Percentiles rank a stretch among this genome's conserved stretches.
Evolutionary conservation across 2,113 vertebrate genomes (phyloP).

Genomic region (Galbula dea): DNA sequence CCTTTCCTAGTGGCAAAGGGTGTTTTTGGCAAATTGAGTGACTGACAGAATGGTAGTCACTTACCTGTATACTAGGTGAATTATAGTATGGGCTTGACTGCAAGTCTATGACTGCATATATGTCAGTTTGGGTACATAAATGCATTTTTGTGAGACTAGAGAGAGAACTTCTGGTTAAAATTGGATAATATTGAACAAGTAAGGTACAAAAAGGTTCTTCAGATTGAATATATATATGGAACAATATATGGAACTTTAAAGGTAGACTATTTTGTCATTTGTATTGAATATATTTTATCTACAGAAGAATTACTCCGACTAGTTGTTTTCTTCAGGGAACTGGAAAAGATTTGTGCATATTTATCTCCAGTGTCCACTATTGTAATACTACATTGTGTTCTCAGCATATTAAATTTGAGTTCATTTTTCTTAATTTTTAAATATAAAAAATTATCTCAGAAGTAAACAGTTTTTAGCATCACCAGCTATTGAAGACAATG

Average conservation of each 20-base stretch:
- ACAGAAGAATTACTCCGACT: not conserved
- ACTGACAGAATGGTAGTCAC: not conserved
- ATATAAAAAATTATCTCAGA: not conserved
- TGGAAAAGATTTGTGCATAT: not conserved
- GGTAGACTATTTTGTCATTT: not conserved
- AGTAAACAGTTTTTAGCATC: not conserved
- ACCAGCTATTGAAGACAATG: not conserved
- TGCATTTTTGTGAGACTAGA: not conserved
- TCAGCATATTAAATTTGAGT: not conserved
- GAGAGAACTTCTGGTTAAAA: not conserved
- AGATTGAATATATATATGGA: not conserved
- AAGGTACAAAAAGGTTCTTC: not conserved
- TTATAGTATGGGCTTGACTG: not conserved
- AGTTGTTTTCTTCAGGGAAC: not conserved
- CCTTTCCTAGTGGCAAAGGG: not conserved
- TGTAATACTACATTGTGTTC: not conserved
- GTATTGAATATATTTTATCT: not conserved
- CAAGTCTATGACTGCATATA: not conserved
- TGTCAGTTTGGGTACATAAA: not conserved
- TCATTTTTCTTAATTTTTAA: not conserved
- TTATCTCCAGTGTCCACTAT: not conserved
- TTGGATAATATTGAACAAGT: not conserved
- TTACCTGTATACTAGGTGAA: not conserved
- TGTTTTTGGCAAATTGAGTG: not conserved
- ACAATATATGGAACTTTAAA: not conserved